Evolutionary conservation across 2,797 vertebrate species (phyloP), one percentile per base, ranked within the genome.

Genomic region (Epinephelus coioides): DNA sequence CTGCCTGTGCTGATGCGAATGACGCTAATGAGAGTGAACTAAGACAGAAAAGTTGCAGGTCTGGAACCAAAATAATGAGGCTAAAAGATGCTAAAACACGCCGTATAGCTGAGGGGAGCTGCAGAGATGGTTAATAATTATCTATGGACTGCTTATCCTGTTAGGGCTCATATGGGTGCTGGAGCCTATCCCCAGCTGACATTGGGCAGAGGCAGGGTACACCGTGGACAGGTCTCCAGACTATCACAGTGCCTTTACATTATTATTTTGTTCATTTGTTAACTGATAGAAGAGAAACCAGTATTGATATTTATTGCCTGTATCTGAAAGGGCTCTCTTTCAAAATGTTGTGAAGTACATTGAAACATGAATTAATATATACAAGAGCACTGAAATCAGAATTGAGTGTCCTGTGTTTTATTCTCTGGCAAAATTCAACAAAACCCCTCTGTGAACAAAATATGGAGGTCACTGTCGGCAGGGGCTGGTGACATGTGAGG

Each of bases 401-500:
- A 6, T 18, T 23, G 9, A 19, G 11, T 65, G 12, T 13, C 50
- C 18, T 75, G 17, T 43, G 54, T 55, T 19, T 60, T 17, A 17
- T 62, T 63, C 4, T 63, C n/a, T 6, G 14, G 9, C 19, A 55
- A 27, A 34, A 23, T 30, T 57, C n/a, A 40, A 9, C 10, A n/a
- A 57, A 62, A 70, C 12, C 19, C 21, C 23, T 55, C 2, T 6
- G 15, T 50, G 11, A 30, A 55, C 51, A 76, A 65, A 4, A 0
- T 14, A 66, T 40, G 21, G 38, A 59, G 44, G 19, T 9, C 19
- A 23, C 51, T 9, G 30, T 30, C 30, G 5, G 51, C 44, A 43
- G 61, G 17, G 55, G 63, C 47, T 18, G 27, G 21, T 56, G 57
- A 56, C 71, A 18, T 19, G 7, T 60, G 87, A 89, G 83, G 69